Evolutionary conservation across 2,888 invertebrate genomes (phyloP).

Genomic region (Rhodophaea formosa): DNA sequence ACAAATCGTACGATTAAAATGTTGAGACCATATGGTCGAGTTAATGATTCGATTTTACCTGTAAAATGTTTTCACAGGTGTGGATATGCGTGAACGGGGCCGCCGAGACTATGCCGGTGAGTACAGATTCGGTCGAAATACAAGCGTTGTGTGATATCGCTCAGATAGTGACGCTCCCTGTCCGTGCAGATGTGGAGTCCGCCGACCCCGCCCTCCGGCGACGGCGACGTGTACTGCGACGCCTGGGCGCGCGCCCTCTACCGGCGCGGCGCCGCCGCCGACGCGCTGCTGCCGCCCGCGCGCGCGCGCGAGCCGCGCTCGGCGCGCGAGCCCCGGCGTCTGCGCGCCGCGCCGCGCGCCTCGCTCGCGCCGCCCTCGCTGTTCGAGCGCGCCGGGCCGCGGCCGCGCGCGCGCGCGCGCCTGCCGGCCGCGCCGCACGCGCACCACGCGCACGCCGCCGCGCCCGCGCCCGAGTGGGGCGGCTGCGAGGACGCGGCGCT

Average conservation of each 20-base stretch:
- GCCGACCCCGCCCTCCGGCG: slow-evolving; percentile 97
- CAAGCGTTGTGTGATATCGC: neutral
- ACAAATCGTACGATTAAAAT: no score
- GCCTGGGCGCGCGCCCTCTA: slow-evolving; percentile 92
- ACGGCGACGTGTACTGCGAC: slow-evolving; percentile 95
- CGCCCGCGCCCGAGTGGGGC: slow-evolving; percentile 92
- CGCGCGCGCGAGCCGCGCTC: slow-evolving; percentile 84
- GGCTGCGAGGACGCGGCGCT: slow-evolving; percentile 95
- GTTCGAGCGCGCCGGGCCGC: slow-evolving; percentile 78
- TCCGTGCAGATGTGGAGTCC: slow-evolving; percentile 94
- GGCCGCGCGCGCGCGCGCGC: slow-evolving; percentile 86
- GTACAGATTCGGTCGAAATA: slow-evolving; percentile 50
- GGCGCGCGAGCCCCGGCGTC: slow-evolving; percentile 87
- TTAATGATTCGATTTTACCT: neutral
- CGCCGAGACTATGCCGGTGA: slow-evolving; percentile 90
- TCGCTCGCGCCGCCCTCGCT: slow-evolving; percentile 87
- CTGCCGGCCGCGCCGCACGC: slow-evolving; percentile 87
- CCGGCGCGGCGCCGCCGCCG: slow-evolving; percentile 86
- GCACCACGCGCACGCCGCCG: slow-evolving; percentile 87
- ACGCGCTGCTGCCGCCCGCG: slow-evolving; percentile 85
- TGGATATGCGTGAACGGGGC: slow-evolving; percentile 87
- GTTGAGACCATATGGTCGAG: no score
- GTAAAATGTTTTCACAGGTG: slow-evolving; percentile 78
- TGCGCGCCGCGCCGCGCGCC: slow-evolving; percentile 86
- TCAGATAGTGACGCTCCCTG: slow-evolving; percentile 12